Conservation (phyloP, 2,113 vertebrate species). For the Marmota flaviventris region DNA sequence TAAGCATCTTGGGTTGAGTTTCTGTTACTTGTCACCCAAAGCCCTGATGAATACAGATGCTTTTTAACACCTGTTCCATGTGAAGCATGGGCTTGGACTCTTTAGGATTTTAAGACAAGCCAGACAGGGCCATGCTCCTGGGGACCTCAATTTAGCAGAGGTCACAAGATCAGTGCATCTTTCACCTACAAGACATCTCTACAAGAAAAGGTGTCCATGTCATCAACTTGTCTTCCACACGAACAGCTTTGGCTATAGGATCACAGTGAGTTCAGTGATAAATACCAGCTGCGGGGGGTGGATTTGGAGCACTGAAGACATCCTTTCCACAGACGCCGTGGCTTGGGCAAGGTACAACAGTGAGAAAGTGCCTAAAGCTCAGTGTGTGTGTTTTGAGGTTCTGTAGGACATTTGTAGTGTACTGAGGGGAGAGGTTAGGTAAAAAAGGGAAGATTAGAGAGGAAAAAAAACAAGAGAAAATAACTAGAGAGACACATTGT, state of each 20-base stretch:
- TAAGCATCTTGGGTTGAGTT: not conserved
- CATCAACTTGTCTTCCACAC: not conserved
- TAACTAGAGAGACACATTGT: not conserved
- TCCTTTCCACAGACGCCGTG: not conserved
- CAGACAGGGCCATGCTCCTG: not conserved
- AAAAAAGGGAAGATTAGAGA: constrained; percentile 4
- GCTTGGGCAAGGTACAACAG: not conserved
- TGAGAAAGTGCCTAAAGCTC: not conserved
- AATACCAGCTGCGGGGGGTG: not conserved
- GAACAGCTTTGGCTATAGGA: not conserved
- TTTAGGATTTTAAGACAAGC: not conserved
- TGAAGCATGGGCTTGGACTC: not conserved
- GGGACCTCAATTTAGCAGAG: not conserved
- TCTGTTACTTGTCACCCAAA: not conserved
- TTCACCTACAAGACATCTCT: not conserved
- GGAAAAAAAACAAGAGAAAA: not conserved
- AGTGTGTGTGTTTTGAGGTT: not conserved
- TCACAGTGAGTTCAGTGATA: not conserved
- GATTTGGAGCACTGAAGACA: not conserved
- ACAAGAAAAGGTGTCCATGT: not conserved
- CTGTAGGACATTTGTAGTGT: not conserved
- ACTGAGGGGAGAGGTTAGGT: not conserved
- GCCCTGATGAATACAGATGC: not conserved
- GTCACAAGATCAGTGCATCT: not conserved
- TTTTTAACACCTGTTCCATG: not conserved